Conservation (phyloP, 2,113 vertebrate genomes). For the Chlamydotis undulata region DNA sequence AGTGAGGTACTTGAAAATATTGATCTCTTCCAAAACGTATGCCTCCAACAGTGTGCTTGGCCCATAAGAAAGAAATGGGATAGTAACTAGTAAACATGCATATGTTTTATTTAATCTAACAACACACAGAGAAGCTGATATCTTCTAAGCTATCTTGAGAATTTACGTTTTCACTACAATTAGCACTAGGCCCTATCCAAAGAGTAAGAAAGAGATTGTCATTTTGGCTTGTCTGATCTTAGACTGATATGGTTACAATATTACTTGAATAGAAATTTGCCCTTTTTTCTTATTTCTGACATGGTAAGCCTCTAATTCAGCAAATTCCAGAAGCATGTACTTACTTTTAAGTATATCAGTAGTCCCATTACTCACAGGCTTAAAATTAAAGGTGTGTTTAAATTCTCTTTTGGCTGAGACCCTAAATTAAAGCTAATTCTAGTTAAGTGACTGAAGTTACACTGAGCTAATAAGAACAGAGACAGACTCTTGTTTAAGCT, state of each 20-base stretch:
- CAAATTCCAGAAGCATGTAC: neutral
- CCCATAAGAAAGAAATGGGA: neutral
- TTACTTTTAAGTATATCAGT: neutral
- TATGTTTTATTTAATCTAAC: neutral
- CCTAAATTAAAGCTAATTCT: constrained; percentile 27
- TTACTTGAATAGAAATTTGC: neutral
- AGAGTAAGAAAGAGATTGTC: neutral
- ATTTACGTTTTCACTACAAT: neutral
- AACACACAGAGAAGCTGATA: neutral
- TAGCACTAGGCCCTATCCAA: neutral
- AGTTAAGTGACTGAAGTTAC: neutral
- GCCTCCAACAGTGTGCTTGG: neutral
- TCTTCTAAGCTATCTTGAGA: neutral
- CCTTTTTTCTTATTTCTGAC: neutral
- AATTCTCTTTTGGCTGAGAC: neutral
- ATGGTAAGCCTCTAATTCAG: neutral
- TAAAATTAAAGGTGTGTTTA: neutral
- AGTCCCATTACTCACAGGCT: neutral
- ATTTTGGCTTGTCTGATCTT: neutral
- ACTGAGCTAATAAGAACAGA: neutral
- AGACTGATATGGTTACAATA: neutral
- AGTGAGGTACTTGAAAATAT: neutral
- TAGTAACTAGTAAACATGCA: neutral
- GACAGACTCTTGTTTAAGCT: constrained; percentile 1
- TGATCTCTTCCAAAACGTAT: neutral